Conservation (phyloP, 2,888 invertebrate genomes). For the Cinara cedri region DNA sequence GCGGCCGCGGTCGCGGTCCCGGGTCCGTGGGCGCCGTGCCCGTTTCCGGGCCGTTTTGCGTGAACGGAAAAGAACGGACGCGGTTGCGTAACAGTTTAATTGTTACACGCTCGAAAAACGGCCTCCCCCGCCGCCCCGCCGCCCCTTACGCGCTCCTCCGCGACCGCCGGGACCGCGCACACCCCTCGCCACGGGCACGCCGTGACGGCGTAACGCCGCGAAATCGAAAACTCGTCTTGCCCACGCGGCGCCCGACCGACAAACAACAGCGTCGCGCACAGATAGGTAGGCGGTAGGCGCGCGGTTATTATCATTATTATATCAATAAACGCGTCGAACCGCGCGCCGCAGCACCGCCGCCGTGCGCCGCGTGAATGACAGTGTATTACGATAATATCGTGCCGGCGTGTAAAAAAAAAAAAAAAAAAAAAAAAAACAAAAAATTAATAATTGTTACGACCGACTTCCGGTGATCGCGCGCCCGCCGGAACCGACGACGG, state of each 20-base stretch:
- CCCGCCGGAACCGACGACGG: too few relatives aligned
- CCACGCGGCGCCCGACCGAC: not conserved
- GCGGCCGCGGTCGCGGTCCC: not conserved
- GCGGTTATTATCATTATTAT: too few relatives aligned
- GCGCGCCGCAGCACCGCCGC: constrained; percentile 38
- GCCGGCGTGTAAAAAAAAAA: too few relatives aligned
- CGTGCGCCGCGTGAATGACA: not conserved
- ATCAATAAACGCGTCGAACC: too few relatives aligned
- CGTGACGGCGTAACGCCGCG: not conserved
- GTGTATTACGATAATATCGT: too few relatives aligned
- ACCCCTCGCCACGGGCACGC: too few relatives aligned
- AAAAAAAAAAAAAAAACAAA: too few relatives aligned
- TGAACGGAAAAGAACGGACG: not conserved
- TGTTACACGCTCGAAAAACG: not conserved
- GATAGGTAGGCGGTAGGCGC: too few relatives aligned
- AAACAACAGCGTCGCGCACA: too few relatives aligned
- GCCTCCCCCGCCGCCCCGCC: not conserved
- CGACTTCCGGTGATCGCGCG: too few relatives aligned
- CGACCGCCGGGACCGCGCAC: not conserved
- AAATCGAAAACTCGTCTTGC: constrained; percentile 10
- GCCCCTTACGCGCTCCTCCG: not conserved
- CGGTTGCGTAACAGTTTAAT: constrained; percentile 28
- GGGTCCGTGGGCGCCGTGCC: constrained; percentile 17
- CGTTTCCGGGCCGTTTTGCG: constrained; percentile 30
- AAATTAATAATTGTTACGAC: too few relatives aligned